These are phyloP conservation scores for Linhomoeus sp. DNA, from an alignment of 2,888 invertebrate species.

Conservation along the genomic window DNA sequence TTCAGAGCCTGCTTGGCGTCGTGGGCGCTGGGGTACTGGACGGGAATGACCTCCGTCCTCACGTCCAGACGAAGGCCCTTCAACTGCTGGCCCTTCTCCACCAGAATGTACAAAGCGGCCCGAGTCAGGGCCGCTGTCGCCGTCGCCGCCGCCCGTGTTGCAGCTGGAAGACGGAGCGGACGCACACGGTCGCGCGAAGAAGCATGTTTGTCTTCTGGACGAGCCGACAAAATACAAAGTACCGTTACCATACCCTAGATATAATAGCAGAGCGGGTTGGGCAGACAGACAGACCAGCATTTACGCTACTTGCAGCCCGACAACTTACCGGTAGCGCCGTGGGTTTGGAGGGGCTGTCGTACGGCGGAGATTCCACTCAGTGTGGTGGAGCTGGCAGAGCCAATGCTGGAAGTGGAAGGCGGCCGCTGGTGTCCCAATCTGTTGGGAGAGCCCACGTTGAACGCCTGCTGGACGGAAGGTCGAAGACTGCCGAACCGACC, in stretches of 20 bases:
- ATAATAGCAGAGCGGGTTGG: too few relatives aligned
- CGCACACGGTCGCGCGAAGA: too few relatives aligned
- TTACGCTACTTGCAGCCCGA: too few relatives aligned
- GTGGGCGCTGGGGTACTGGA: constrained; percentile 10
- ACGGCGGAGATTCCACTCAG: too few relatives aligned
- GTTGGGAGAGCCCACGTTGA: neutral
- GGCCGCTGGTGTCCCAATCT: too few relatives aligned
- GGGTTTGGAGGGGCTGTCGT: too few relatives aligned
- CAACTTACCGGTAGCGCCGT: too few relatives aligned
- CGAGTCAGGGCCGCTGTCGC: constrained; percentile 3
- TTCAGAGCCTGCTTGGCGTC: constrained; percentile 12
- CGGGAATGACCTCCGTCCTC: constrained; percentile 10
- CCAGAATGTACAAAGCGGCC: constrained; percentile 7
- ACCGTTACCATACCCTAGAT: too few relatives aligned
- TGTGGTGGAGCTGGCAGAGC: neutral
- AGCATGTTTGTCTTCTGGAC: too few relatives aligned
- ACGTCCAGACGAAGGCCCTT: constrained; percentile 9
- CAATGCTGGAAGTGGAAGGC: neutral
- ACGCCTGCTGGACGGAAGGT: neutral
- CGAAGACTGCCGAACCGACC: neutral
- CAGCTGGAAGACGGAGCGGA: too few relatives aligned
- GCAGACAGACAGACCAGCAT: too few relatives aligned
- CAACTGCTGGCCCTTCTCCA: constrained; percentile 7
- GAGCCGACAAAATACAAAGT: too few relatives aligned
- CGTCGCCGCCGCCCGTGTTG: neutral